These are phyloP conservation scores for Rynchops niger DNA, from an alignment of 2,113 vertebrate species.

Conservation along the genomic window DNA sequence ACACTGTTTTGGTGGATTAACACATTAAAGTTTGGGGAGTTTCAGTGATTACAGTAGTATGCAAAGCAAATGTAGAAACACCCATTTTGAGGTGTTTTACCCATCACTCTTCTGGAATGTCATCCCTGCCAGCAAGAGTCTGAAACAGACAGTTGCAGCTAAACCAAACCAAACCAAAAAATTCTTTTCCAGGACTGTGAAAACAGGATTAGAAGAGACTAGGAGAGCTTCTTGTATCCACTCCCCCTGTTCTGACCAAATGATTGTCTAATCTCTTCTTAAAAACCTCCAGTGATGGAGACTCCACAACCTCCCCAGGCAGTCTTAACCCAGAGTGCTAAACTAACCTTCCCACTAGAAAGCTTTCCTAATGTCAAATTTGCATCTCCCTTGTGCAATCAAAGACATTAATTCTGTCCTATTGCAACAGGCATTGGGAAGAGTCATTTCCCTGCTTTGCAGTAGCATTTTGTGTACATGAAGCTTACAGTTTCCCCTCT, in stretches of 20 bases:
- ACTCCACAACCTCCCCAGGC: neutral
- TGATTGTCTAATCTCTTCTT: neutral
- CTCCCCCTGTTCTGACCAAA: neutral
- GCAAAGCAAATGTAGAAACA: neutral
- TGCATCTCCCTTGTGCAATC: neutral
- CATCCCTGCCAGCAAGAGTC: neutral
- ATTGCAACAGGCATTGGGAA: neutral
- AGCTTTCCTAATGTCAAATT: slow-evolving; percentile 2
- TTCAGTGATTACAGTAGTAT: neutral
- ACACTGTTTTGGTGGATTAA: neutral
- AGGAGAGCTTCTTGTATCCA: neutral
- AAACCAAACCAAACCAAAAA: neutral
- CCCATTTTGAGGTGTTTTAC: neutral
- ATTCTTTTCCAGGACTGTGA: neutral
- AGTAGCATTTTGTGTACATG: neutral
- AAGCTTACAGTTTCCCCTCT: neutral
- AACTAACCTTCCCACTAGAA: neutral
- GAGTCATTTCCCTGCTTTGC: neutral
- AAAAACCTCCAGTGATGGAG: neutral
- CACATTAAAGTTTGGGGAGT: neutral
- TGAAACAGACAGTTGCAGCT: neutral
- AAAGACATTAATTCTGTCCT: neutral
- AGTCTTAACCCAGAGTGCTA: neutral
- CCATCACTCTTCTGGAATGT: neutral
- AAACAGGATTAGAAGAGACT: neutral